Evolutionary conservation across 2,797 vertebrate species (phyloP), one percentile per base, ranked within the genome.

Genomic region (Momotus momota): DNA sequence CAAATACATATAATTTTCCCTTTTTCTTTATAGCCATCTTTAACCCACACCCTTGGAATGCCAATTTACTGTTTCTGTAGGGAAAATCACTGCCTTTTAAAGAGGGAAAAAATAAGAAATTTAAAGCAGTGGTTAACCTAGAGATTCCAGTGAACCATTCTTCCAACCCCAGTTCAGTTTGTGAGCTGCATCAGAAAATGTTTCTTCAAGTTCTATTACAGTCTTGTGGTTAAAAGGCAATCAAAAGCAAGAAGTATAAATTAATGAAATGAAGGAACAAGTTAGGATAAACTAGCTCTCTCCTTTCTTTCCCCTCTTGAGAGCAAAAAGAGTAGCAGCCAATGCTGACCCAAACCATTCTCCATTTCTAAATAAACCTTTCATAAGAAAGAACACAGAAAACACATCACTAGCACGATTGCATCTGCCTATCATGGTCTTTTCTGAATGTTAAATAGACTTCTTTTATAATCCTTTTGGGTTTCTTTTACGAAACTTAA

Each of bases 341-440:
- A 78, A 14, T 19, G 62, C 27, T 79, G 75, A 91, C 51, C 54
- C 48, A 74, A 81, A 83, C 22, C 40, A 54, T 67, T 60, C 22
- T 69, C 45, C 57, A 69, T 71, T 60, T 81, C 74, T 66, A 88
- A 92, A 92, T 57, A 91, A 89, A 91, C 16, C 49, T 88, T 94
- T 85, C 61, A 60, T 49, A 82, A 55, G 35, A 49, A 78, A 84
- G 29, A 91, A 38, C 21, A 81, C 16, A 84, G 41, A 72, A 93
- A 96, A 35, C 35, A 57, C 6, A 41, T 79, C 33, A 73, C 35
- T n/a, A 27, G 13, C 19, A 62, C 38, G 48, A 88, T 85, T 91
- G 74, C 80, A 88, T 46, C 35, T 60, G 33, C 67, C 75, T 74
- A 51, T 72, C 41, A 16, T n/a, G 26, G 69, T 58, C 40, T 69